Base-by-base conservation (phyloP, 2,888 invertebrate species). In the Euplexia lucipara region DNA sequence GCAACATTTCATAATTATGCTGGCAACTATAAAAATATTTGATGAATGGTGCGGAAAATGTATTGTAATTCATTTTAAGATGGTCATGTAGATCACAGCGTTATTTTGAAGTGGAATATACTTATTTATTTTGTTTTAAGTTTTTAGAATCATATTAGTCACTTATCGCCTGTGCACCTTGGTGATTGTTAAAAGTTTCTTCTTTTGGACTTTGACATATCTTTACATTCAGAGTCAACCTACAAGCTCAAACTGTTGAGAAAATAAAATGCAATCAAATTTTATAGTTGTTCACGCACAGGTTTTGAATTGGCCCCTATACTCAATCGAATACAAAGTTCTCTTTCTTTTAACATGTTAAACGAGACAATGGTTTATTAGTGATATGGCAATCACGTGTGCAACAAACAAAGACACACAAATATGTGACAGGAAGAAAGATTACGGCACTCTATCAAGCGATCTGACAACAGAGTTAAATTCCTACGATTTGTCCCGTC, bases 351-450 rank as follows among this genome's bases (percentile, higher is more conserved):
- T 52, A 63, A 53, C 39, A 58, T 63, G 59, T 79, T 61, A 62
- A 75, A 63, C 45, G 30, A 72, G 69, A 79, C 77, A 79, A 79
- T 74, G 65, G 70, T 79, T 80, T 80, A 82, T 80, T 79, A 79
- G 69, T 79, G 74, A 71, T 81, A 80, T 69, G 52, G 79, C 79
- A 78, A 79, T 79, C 79, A 78, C 75, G 82, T 82, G 73, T 80
- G 81, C 73, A 71, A 72, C 79, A 75, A 69, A 78, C 75, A 76
- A 78, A 81, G 78, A 78, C 76, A 80, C 82, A 85, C 75, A 86
- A 84, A 88, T 84, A 87, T 85, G 88, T 90, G 91, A 92, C 92
- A 91, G 88, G 86, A 91, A 90, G 92, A 93, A 83, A 87, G 90
- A 92, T 92, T 84, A 87, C 85, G 79, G 79, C 87, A 86, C 88